Evolutionary conservation across 2,797 vertebrate species (phyloP).

Genomic region (Selene dorsalis): DNA sequence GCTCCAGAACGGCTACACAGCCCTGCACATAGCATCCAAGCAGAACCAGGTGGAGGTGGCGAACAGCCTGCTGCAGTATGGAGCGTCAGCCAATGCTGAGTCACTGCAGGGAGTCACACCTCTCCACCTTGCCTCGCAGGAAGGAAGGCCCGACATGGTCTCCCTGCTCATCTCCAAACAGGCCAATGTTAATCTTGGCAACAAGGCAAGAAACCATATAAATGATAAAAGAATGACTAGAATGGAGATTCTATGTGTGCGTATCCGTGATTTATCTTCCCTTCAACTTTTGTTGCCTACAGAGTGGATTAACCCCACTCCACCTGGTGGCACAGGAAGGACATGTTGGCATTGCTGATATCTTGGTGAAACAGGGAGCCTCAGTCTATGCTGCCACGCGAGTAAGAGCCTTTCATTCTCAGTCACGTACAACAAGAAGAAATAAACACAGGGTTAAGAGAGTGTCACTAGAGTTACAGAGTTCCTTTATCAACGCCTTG

Average conservation of each 20-base stretch:
- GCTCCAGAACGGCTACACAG: constrained; percentile 94
- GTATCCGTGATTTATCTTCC: background rate
- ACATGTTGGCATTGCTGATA: constrained; percentile 92
- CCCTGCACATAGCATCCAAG: constrained; percentile 96
- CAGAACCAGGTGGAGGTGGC: constrained; percentile 98
- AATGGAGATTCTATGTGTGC: background rate
- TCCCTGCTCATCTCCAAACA: constrained; percentile 94
- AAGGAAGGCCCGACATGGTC: constrained; percentile 94
- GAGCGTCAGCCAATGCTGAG: constrained; percentile 92
- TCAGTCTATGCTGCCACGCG: constrained; percentile 90
- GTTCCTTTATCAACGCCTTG: constrained; percentile 6
- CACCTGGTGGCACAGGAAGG: constrained; percentile 97
- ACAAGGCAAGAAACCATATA: constrained; percentile 86
- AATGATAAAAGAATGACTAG: background rate
- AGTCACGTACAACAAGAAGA: background rate
- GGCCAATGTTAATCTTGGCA: constrained; percentile 94
- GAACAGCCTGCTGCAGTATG: constrained; percentile 91
- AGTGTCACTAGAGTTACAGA: background rate
- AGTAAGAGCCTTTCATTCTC: constrained; percentile 79
- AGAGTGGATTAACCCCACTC: constrained; percentile 96
- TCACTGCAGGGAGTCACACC: constrained; percentile 96
- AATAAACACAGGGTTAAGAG: background rate
- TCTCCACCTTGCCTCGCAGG: constrained; percentile 97
- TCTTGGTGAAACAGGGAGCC: constrained; percentile 93
- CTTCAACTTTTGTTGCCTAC: constrained; percentile 38